Percentiles rank a stretch among this genome's conserved stretches.
These are phyloP conservation scores for Listronotus oregonensis DNA, from an alignment of 1,140 invertebrate species.

Conservation along the genomic window DNA sequence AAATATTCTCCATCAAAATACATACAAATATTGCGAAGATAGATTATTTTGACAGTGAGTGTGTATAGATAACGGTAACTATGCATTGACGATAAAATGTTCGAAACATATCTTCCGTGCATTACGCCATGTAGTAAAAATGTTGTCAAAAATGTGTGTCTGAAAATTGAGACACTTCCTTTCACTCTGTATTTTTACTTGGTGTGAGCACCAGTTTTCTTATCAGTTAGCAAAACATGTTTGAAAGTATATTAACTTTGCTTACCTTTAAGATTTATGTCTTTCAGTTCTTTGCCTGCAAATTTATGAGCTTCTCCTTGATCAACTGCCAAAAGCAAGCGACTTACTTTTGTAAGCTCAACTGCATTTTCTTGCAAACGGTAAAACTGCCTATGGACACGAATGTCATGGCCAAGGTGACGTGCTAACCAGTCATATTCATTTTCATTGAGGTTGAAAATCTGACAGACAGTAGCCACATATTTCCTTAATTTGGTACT, in stretches of 20 bases:
- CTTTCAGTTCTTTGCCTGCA: neutral
- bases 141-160: too few relatives aligned
- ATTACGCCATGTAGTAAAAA: too few relatives aligned
- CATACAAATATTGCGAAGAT: too few relatives aligned
- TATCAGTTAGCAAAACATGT: too few relatives aligned
- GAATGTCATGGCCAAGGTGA: constrained; percentile 22
- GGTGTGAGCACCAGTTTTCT: too few relatives aligned
- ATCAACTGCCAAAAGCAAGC: constrained; percentile 7
- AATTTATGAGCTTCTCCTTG: neutral
- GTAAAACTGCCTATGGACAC: constrained; percentile 22
- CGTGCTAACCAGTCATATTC: constrained; percentile 23
- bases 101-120: too few relatives aligned
- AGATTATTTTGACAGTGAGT: too few relatives aligned
- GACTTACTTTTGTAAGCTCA: constrained; percentile 24
- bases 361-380: constrained; percentile 19
- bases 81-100: too few relatives aligned
- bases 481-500: constrained; percentile 30
- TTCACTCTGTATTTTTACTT: too few relatives aligned
- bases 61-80: too few relatives aligned
- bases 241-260: neutral
- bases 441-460: constrained; percentile 25
- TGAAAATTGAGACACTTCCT: too few relatives aligned
- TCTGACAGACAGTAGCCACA: constrained; percentile 20
- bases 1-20: too few relatives aligned
- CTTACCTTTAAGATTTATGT: neutral